These are phyloP conservation scores for Cosmia pyralina DNA, from an alignment of 2,888 invertebrate genomes.

Conservation along the genomic window DNA sequence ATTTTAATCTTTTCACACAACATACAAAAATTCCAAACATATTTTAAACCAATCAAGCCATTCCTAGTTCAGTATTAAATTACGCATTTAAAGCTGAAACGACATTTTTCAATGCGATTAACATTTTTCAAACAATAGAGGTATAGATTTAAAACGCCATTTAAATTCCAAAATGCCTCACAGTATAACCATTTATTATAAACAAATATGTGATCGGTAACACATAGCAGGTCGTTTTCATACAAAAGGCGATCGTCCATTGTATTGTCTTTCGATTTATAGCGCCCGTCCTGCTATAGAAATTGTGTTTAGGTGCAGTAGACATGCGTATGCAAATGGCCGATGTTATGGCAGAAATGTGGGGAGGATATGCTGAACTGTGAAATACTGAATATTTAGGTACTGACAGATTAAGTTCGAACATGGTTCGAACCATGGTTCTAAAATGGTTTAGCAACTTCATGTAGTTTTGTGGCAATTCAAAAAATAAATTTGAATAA, in stretches of 20 bases:
- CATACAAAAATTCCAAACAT: slow-evolving; percentile 1
- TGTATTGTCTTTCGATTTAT: slow-evolving; percentile 81
- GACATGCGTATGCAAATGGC: slow-evolving; percentile 24
- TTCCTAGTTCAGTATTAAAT: slow-evolving; percentile 20
- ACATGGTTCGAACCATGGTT: neutral
- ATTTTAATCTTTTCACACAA: neutral
- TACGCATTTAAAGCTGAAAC: slow-evolving; percentile 25
- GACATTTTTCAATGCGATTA: slow-evolving; percentile 40
- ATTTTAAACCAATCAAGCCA: slow-evolving; percentile 14
- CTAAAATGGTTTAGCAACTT: neutral
- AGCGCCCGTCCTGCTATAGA: slow-evolving; percentile 60
- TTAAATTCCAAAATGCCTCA: slow-evolving; percentile 59
- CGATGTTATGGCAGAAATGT: neutral
- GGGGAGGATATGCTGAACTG: neutral
- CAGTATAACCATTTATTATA: slow-evolving; percentile 65
- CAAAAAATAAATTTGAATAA: neutral
- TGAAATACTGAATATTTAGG: neutral
- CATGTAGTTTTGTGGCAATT: neutral
- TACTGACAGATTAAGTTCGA: neutral
- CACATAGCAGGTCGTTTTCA: slow-evolving; percentile 80
- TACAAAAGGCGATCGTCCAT: slow-evolving; percentile 77
- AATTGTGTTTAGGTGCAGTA: slow-evolving; percentile 45
- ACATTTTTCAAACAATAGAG: slow-evolving; percentile 56
- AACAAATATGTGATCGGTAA: slow-evolving; percentile 79
- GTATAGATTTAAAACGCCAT: slow-evolving; percentile 55